Percentiles rank a stretch among this genome's conserved stretches.
Conservation (phyloP, 2,113 vertebrate species). For the Ginglymostoma cirratum region DNA sequence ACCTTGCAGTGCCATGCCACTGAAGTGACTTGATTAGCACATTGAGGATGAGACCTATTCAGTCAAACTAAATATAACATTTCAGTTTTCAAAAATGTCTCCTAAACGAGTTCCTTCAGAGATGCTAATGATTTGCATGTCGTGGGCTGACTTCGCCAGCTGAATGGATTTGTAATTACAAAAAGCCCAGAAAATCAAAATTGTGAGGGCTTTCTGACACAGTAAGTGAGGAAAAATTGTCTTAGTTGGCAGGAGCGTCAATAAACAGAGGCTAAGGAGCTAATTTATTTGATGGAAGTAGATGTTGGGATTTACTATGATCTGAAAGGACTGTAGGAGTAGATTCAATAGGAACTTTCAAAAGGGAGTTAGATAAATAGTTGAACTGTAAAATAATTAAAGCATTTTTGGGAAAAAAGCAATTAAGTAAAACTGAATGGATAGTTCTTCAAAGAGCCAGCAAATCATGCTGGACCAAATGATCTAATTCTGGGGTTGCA, state of each 20-base stretch:
- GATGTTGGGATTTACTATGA: neutral
- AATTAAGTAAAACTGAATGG: neutral
- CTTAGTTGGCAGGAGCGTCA: neutral
- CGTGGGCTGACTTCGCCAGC: too few species aligned
- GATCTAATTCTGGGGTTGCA: neutral
- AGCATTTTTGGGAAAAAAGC: neutral
- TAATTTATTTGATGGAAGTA: too few species aligned
- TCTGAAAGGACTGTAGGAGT: neutral
- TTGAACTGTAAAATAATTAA: neutral
- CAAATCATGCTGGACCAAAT: neutral
- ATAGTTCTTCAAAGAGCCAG: neutral
- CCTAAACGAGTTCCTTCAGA: too few species aligned
- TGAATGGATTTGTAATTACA: too few species aligned
- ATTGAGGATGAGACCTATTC: too few species aligned
- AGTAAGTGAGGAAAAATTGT: neutral
- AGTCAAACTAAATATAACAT: too few species aligned
- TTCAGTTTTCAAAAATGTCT: too few species aligned
- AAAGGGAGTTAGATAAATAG: neutral
- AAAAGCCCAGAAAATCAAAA: neutral
- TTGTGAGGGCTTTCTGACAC: neutral
- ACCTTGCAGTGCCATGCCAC: too few species aligned
- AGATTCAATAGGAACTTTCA: neutral
- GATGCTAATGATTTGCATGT: too few species aligned
- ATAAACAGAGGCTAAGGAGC: neutral
- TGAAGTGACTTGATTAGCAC: too few species aligned